Evolutionary conservation across 2,113 vertebrate species (phyloP).

Genomic region (Coryphaenoides rupestris): DNA sequence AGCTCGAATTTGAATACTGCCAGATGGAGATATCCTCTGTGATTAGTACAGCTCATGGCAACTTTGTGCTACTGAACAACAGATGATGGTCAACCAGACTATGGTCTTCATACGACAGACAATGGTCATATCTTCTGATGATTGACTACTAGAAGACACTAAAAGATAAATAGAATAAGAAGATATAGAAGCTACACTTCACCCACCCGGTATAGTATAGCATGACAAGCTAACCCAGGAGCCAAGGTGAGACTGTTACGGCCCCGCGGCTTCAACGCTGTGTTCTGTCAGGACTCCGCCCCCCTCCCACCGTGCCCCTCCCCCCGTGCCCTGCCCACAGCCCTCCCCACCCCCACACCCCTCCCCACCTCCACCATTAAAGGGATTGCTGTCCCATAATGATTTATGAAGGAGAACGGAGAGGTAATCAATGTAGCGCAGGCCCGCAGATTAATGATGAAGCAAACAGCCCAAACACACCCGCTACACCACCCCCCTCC

Average conservation of each 20-base stretch:
- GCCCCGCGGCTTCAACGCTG: slow-evolving; percentile 21
- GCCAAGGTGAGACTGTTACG: slow-evolving; percentile 30
- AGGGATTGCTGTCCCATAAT: slow-evolving; percentile 45
- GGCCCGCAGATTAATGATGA: slow-evolving; percentile 60
- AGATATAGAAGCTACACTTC: too few species aligned
- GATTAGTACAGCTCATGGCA: too few species aligned
- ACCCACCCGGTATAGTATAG: background rate
- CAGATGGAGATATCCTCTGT: too few species aligned
- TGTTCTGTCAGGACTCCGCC: slow-evolving; percentile 55
- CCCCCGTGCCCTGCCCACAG: too few species aligned
- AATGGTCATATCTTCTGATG: too few species aligned
- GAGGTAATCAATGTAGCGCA: slow-evolving; percentile 53
- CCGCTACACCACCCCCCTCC: slow-evolving; percentile 14
- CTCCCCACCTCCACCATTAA: slow-evolving; percentile 40
- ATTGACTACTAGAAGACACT: background rate
- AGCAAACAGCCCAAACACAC: slow-evolving; percentile 47
- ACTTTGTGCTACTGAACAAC: too few species aligned
- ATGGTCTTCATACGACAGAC: too few species aligned
- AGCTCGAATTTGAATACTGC: too few species aligned
- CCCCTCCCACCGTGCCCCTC: slow-evolving; percentile 17
- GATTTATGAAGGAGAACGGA: slow-evolving; percentile 58
- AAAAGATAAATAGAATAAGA: background rate
- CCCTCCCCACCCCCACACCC: slow-evolving; percentile 24
- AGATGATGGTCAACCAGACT: too few species aligned
- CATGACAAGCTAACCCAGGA: slow-evolving; percentile 6